Evolutionary conservation across 2,888 invertebrate species (phyloP), one percentile per base, ranked within the genome.

Genomic region (Metacarcinus magister): DNA sequence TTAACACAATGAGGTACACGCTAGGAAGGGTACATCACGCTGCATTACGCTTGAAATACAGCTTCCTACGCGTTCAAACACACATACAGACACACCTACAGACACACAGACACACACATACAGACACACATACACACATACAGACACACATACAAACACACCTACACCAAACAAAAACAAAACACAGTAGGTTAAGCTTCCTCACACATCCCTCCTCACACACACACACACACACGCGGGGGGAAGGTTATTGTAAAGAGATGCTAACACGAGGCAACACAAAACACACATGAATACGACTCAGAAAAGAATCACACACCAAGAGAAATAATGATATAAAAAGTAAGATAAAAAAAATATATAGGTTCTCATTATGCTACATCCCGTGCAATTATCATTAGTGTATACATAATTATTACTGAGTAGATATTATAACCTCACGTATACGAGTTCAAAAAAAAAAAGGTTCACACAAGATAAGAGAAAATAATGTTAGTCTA

Each of bases 261-360:
- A n/a, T 67, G n/a, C 67, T n/a, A 67, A 67, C 67, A n/a, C n/a
- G 16, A n/a, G n/a, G 67, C n/a, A 67, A n/a, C 67, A n/a, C 67
- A 67, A 5, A 54, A 16, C 54, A 54, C 54, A 54, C 54, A 54
- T n/a, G n/a, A 23, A 67, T n/a, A 67, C 67, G n/a, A 67, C 67
- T 19, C n/a, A 67, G n/a, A 2, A 39, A 39, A 39, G 39, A 39
- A 39, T 19, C 67, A 67, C 67, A 67, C 67, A 67, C 67, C n/a
- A 23, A 67, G n/a, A n/a, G 4, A 67, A 23, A 67, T n/a, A 39
- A 39, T 39, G 2, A 39, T 39, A 39, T 39, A 2, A 39, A 1
- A 39, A 39, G 2, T 39, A 39, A 39, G 2, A 39, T 39, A 2
- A 39, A 39, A 1, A 39, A 39, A 39, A 39, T 39, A 39, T 39